Evolutionary conservation across 2,113 vertebrate genomes (phyloP), one percentile per base, ranked within the genome.

Genomic region (Scomber japonicus): DNA sequence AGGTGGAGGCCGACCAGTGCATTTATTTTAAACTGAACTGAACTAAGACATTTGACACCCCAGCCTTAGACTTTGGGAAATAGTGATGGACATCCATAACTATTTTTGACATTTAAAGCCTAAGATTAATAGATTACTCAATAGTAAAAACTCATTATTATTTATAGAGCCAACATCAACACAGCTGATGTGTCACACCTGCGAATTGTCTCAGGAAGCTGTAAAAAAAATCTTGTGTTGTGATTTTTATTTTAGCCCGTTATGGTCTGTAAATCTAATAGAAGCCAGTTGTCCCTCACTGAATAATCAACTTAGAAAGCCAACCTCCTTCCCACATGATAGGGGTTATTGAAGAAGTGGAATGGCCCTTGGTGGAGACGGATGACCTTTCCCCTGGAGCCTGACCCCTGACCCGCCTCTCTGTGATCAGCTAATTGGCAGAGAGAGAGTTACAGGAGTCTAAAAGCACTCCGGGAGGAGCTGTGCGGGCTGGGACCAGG

Each of bases 341-440:
- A 30, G 15, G 44, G 66, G 40, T 76, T 67, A 83, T 56, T 83
- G 71, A 86, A 78, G 68, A 79, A 68, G 63, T 82, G 78, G 56
- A 63, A 86, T 65, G 78, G 80, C 44, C 65, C 65, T 53, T 2
- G 46, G 60, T 71, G 50, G 80, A 87, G 82, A 82, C 21, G 30
- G 71, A n/a, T 27, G 79, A 88, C 88, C 83, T 84, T 80, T 92
- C 50, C 84, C 83, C 82, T 30, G 45, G 70, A 88, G 67, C 59
- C 44, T 90, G 82, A 92, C 89, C 92, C 64, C 71, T 91, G 90
- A 92, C 91, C 91, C 55, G 11, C 51, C 49, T 79, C 75, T 77
- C 82, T 91, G 82, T 91, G 87, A 91, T 92, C 90, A 87, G 82
- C 84, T 91, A 89, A 91, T 90, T 92, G 79, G 60, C 45, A 84